Evolutionary conservation across 2,113 vertebrate species (phyloP), one percentile per base, ranked within the genome.

Genomic region (Stercorarius parasiticus): DNA sequence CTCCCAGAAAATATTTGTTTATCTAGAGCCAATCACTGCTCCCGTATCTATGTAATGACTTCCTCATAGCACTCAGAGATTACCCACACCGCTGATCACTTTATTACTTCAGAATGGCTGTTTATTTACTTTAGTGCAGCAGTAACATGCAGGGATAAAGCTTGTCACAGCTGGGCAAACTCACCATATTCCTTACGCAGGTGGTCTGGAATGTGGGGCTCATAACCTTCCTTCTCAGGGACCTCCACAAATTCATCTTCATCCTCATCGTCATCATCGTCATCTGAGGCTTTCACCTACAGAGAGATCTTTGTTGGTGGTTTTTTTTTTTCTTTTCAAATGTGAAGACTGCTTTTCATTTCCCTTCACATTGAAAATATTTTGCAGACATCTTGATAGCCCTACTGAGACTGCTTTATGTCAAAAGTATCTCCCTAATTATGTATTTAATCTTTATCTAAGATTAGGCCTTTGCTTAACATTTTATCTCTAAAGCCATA

Each of bases 221-320:
- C 99, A 5, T 99, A 99, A 65, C 99, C 99, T 82, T 99, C 99
- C 96, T 99, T 99, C 96, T 99, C 99, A 3, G 99, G 99, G 88
- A 99, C 99, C 92, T 99, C 99, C 90, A 99, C 98, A 64, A 99
- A 99, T 47, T 99, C 99, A 25, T 98, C 97, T 9, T 98, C 98
- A 0, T 99, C 98, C 0, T 99, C 98, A 0, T 97, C 97, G 0
- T 97, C 98, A 0, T 98, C 96, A 1, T 97, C 98, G 1, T 95
- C 97, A 13, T 96, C 96, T 0, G 6, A 80, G 43, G 95, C 98
- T 91, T 98, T 98, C 76, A 95, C 88, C 99, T 98, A 74, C 27
- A 79, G 53, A 92, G 38, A 95, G 15, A 93, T 45, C 83, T 43
- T 79, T 58, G 50, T 67, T 80, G 30, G 7, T 30, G 22, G 42